Base-by-base conservation (phyloP, 2,888 invertebrate species). In the Archips xylosteana region DNA sequence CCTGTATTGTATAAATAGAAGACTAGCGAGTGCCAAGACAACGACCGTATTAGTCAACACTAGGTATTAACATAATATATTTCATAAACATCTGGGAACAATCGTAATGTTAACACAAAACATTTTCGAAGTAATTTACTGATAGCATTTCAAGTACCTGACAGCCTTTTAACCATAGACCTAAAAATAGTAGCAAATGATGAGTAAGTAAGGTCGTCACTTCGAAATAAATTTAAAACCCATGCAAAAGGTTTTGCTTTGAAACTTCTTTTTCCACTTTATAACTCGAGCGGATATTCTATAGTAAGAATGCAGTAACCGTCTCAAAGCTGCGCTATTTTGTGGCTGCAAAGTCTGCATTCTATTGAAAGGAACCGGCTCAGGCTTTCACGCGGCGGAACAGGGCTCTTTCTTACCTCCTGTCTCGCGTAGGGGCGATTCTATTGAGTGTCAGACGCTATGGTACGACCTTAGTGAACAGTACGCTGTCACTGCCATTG, bases 361-460 rank as follows among this genome's bases (percentile, higher is more conserved):
- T 85, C 83, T 86, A 82, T 81, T 85, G 78, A 83, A 79, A 79
- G 82, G 83, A 86, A 86, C 85, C 83, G 84, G 83, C 85, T 87
- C 82, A 86, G 83, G 86, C 89, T 89, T 90, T 89, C 85, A 87
- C 83, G 83, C 85, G 80, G 76, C 81, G 82, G 82, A 88, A 88
- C 86, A 83, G 81, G 79, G 84, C 85, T 86, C 86, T 88, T 88
- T 87, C 87, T 87, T 85, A 81, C 82, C 76, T 82, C 81, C 79
- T 71, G 77, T 79, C 83, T 82, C 79, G 79, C 76, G 81, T 78
- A 78, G 77, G 80, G 80, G 84, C 83, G 83, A 83, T 87, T 86
- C 85, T 85, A 87, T 90, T 87, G 86, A 88, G 85, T 79, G 82
- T 83, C 77, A 81, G 79, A 82, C 78, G 86, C 85, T 87, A 85